phyloP scores from a whole-genome alignment of 1,140 invertebrate species.

The Maconellicoccus hirsutus region DNA sequence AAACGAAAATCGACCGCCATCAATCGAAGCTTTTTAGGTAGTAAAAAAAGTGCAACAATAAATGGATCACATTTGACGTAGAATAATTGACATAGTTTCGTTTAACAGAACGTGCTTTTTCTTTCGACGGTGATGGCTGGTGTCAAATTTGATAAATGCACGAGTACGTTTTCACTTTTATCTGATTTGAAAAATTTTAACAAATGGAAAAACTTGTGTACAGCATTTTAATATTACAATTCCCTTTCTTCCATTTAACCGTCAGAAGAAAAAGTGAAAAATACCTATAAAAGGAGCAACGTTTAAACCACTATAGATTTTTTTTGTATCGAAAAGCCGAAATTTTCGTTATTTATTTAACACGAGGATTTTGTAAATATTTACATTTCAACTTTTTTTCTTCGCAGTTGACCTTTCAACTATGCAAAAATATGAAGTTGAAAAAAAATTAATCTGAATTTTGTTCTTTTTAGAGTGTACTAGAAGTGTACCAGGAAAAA shows the following conservation, averaged over 20 bases:
- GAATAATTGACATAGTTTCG: constrained; percentile 5
- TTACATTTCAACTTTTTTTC: too few species aligned
- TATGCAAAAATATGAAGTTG: too few species aligned
- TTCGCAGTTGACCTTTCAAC: too few species aligned
- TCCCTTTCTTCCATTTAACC: not conserved
- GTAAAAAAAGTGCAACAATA: not conserved
- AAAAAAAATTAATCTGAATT: too few species aligned
- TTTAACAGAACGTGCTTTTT: not conserved
- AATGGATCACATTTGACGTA: constrained; percentile 8
- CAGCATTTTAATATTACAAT: not conserved
- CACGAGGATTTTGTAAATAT: too few species aligned
- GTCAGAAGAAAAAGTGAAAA: too few species aligned
- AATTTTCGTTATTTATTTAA: too few species aligned
- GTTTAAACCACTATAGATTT: too few species aligned
- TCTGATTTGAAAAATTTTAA: constrained; percentile 1
- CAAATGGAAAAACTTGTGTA: not conserved
- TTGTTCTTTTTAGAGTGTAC: too few species aligned
- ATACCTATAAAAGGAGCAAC: too few species aligned
- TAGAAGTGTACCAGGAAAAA: too few species aligned
- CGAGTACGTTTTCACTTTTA: not conserved
- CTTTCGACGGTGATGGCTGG: not conserved
- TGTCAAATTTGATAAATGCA: constrained; percentile 9
- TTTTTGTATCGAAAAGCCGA: too few species aligned
- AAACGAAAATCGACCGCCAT: not conserved
- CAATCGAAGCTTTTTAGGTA: not conserved